phyloP scores from a whole-genome alignment of 2,888 invertebrate genomes.

The Salpingus planirostris region DNA sequence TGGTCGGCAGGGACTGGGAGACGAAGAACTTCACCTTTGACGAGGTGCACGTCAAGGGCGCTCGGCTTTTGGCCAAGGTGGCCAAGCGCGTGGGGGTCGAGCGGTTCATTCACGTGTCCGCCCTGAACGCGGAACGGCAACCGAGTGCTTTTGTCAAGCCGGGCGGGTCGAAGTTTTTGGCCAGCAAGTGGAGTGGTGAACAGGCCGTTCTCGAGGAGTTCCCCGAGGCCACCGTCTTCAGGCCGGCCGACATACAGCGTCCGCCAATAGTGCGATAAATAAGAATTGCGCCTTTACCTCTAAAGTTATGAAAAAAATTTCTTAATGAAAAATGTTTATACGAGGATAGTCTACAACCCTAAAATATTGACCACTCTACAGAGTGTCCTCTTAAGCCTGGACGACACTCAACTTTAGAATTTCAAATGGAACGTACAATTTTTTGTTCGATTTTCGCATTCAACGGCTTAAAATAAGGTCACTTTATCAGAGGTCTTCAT shows the following conservation, averaged over 20 bases:
- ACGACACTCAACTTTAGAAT: too few species aligned
- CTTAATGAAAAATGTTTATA: too few species aligned
- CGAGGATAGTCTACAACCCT: too few species aligned
- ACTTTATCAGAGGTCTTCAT: too few species aligned
- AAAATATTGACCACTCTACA: too few species aligned
- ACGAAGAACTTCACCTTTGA: constrained; percentile 81
- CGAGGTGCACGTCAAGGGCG: constrained; percentile 82
- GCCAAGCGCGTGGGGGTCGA: constrained; percentile 75
- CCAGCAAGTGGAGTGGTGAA: constrained; percentile 79
- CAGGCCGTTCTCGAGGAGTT: constrained; percentile 87
- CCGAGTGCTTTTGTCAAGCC: constrained; percentile 59
- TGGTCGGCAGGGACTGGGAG: constrained; percentile 86
- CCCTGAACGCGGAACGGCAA: constrained; percentile 67
- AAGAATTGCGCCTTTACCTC: too few species aligned
- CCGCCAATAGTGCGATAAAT: too few species aligned
- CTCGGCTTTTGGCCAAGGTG: constrained; percentile 70
- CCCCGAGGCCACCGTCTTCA: constrained; percentile 87
- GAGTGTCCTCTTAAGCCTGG: too few species aligned
- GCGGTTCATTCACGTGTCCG: constrained; percentile 84
- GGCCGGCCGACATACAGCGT: constrained; percentile 88
- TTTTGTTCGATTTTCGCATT: too few species aligned
- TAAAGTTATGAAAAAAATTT: too few species aligned
- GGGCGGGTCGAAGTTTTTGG: constrained; percentile 69
- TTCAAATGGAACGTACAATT: too few species aligned
- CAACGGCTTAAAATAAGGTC: too few species aligned